Conservation (phyloP, 2,113 vertebrate species). For the Myotis yumanensis region DNA sequence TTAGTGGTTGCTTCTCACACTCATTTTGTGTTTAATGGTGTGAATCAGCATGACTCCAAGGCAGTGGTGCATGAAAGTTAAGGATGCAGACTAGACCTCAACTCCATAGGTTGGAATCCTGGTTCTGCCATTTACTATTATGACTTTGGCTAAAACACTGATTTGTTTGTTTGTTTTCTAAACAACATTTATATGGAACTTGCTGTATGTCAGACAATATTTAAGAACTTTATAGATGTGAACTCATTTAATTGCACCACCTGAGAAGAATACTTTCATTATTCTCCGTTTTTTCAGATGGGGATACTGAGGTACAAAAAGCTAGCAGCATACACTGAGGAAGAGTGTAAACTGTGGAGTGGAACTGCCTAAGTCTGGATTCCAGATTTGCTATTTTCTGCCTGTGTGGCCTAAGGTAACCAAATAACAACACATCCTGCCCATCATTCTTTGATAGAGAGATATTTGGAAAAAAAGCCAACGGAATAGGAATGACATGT, state of each 20-base stretch:
- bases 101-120: background rate
- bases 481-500: background rate
- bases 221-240: background rate
- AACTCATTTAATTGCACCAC: background rate
- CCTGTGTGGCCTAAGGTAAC: background rate
- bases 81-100: background rate
- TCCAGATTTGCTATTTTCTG: background rate
- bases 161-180: background rate
- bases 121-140: background rate
- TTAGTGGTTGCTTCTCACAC: background rate
- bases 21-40: constrained; percentile 20
- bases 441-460: background rate
- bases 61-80: background rate
- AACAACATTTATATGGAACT: background rate
- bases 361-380: background rate
- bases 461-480: background rate
- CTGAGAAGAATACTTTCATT: background rate
- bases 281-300: background rate
- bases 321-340: background rate
- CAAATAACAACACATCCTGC: background rate
- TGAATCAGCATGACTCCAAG: background rate
- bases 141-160: background rate
- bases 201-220: background rate
- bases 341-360: background rate
- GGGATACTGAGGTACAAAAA: background rate